These are phyloP conservation scores for Lamellibrachia luymesi DNA, from an alignment of 1,140 invertebrate genomes.

Conservation along the genomic window DNA sequence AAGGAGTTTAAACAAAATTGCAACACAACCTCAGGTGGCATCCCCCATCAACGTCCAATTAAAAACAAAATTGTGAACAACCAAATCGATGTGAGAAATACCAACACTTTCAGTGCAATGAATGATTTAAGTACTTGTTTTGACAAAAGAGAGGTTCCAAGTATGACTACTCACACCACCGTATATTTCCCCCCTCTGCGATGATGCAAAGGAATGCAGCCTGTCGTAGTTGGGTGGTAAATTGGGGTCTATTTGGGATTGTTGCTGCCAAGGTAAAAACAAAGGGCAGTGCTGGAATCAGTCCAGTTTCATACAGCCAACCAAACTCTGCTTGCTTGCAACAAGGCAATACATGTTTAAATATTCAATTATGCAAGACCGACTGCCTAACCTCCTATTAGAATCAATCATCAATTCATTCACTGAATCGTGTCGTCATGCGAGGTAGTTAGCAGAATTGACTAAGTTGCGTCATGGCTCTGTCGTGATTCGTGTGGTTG, in stretches of 20 bases:
- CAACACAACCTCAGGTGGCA: not conserved
- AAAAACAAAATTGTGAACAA: not conserved
- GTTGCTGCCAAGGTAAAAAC: not conserved
- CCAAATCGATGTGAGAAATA: not conserved
- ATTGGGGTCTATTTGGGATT: not conserved
- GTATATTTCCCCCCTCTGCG: not conserved
- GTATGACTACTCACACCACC: not conserved
- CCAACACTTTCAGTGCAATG: not conserved
- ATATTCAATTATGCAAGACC: not conserved
- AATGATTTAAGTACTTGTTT: not conserved
- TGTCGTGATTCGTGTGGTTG: too few species aligned
- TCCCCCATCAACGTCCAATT: not conserved
- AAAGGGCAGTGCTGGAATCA: not conserved
- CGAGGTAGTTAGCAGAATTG: not conserved
- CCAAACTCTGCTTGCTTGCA: not conserved
- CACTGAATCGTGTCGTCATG: not conserved
- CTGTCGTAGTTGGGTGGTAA: not conserved
- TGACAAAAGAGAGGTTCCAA: not conserved
- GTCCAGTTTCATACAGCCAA: not conserved
- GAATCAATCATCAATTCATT: not conserved
- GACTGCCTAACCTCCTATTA: not conserved
- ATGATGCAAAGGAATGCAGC: not conserved
- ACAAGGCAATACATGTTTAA: not conserved
- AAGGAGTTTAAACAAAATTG: not conserved
- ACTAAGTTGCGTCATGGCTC: not conserved